Base-by-base conservation (phyloP, 2,888 invertebrate genomes). In the Euzophera pinguis region DNA sequence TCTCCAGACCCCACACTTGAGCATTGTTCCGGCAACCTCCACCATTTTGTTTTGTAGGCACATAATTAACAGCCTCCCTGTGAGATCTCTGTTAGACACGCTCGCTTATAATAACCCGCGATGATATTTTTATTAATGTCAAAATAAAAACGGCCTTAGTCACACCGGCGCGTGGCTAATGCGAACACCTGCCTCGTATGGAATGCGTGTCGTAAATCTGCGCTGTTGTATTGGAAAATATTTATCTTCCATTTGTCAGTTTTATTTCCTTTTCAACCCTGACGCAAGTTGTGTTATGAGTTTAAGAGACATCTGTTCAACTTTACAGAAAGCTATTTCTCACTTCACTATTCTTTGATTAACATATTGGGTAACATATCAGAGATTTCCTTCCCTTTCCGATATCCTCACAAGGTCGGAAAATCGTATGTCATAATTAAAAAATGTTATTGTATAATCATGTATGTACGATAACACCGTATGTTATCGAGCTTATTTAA, bases 111-210 rank as follows among this genome's bases (percentile, higher is more conserved):
- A 89, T 89, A 86, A 85, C 82, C 79, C 71, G 81, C 79, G 87
- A 88, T 89, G 88, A 88, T 89, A 88, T 88, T 89, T 89, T 88
- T 89, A 89, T 88, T 89, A 88, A 87, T 88, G 86, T 89, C 89
- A 88, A 88, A 88, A 89, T 88, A 87, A 84, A 84, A 66, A 75
- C 69, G 74, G 67, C 66, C 59, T 52, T 65, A 42, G 58, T 83
- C 69, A 84, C 83, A 84, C 85, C 71, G 82, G 52, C 50, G 51
- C 53, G 75, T 66, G 73, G 63, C 59, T 52, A 53, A 49, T 50
- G 27, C 43, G 42, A 43, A 43, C 42, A 43, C 42, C 45, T 53
- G 37, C 47, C 13, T 10, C 39, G 27, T 29, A 27, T 37, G 54
- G 45, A 45, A 45, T 57, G 37, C 50, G 6, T 16, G 43, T 45